These are phyloP conservation scores for Sinopyrophorus schimmeli DNA, from an alignment of 2,888 invertebrate genomes.

Conservation along the genomic window DNA sequence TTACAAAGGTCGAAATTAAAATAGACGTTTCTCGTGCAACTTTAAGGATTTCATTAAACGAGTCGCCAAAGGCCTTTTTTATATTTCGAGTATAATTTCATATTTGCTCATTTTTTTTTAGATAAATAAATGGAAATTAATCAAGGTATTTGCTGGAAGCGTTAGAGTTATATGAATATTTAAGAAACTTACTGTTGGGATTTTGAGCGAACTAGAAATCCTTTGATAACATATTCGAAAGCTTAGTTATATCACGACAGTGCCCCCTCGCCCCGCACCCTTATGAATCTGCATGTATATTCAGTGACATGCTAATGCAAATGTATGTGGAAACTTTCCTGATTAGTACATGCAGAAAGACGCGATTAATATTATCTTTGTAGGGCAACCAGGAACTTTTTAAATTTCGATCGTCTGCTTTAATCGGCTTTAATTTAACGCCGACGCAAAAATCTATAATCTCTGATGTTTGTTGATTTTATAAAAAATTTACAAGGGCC, in stretches of 20 bases:
- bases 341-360: conserved; percentile 19
- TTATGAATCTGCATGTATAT: conserved; percentile 37
- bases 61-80: neutral
- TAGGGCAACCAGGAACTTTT: neutral
- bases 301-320: conserved; percentile 35
- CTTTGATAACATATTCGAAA: conserved; percentile 41
- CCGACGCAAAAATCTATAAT: too few species aligned
- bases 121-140: conserved; percentile 6
- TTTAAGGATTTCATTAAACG: conserved; percentile 10
- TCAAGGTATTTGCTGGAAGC: conserved; percentile 6
- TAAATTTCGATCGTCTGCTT: neutral
- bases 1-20: too few species aligned
- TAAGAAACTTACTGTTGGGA: conserved; percentile 16
- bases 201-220: conserved; percentile 16
- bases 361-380: conserved; percentile 17
- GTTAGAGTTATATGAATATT: conserved; percentile 18
- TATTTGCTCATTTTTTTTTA: conserved; percentile 4
- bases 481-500: too few species aligned
- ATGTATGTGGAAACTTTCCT: conserved; percentile 25
- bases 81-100: conserved; percentile 2
- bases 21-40: too few species aligned
- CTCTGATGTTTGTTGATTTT: too few species aligned
- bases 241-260: conserved; percentile 35
- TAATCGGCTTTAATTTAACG: too few species aligned
- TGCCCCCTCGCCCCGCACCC: conserved; percentile 25